phyloP scores from a whole-genome alignment of 2,113 vertebrate species.

The Morphnarchus princeps region DNA sequence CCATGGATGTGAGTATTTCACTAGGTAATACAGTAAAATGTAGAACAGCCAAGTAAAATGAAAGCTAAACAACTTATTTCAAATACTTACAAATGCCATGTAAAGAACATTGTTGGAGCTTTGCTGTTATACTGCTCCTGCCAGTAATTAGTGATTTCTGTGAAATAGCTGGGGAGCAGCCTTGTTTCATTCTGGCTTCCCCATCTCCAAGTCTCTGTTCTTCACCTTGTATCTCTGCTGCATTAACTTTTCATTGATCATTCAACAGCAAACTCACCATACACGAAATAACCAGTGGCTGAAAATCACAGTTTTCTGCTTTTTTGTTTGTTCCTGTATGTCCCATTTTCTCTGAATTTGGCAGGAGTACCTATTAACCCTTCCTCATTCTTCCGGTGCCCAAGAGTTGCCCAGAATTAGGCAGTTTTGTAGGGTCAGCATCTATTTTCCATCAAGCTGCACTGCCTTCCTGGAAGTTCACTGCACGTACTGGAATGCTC shows the following conservation, averaged over 20 bases:
- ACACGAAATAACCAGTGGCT: neutral
- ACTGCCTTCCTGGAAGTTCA: neutral
- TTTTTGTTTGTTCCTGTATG: neutral
- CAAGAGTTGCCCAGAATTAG: neutral
- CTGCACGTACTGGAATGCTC: neutral
- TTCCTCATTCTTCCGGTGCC: neutral
- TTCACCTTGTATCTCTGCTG: neutral
- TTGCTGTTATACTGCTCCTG: neutral
- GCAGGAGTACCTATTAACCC: neutral
- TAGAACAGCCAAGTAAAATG: neutral
- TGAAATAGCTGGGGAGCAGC: neutral
- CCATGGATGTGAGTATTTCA: neutral
- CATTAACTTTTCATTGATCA: neutral
- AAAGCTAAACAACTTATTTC: neutral
- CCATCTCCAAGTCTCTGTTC: neutral
- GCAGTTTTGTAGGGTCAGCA: neutral
- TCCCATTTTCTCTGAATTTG: neutral
- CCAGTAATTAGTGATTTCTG: neutral
- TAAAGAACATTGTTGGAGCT: neutral
- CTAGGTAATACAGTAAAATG: neutral
- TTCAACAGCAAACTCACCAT: neutral
- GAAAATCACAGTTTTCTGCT: neutral
- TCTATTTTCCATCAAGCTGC: neutral
- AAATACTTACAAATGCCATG: neutral
- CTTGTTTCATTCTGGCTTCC: neutral